These are phyloP conservation scores for Lophochroa leadbeateri DNA, from an alignment of 2,113 vertebrate genomes.

Conservation along the genomic window DNA sequence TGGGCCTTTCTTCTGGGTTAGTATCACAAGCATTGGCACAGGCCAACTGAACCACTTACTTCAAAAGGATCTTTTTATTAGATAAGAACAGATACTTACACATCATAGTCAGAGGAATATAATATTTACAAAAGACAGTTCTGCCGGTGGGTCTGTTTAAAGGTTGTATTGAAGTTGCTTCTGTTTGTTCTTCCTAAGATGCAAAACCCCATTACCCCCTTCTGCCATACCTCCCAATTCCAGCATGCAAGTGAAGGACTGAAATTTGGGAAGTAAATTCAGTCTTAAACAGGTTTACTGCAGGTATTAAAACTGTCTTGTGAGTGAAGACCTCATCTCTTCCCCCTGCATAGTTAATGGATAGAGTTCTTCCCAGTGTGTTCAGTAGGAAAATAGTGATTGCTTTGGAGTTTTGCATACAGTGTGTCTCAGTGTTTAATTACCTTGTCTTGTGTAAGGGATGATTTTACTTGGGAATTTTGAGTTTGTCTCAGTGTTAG, in stretches of 20 bases:
- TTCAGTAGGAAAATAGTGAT: background rate
- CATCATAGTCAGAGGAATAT: background rate
- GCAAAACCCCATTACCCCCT: background rate
- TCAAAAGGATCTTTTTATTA: constrained; percentile 19
- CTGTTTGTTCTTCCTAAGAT: constrained; percentile 16
- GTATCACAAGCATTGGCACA: background rate
- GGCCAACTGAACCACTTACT: background rate
- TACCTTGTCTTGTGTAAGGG: background rate
- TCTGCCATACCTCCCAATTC: background rate
- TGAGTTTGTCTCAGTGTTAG: background rate
- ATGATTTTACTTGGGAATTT: background rate
- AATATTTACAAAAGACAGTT: background rate
- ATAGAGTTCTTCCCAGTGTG: background rate
- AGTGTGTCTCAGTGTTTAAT: background rate
- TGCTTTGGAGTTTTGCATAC: background rate
- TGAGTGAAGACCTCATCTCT: background rate
- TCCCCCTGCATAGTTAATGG: background rate
- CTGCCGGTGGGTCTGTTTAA: background rate
- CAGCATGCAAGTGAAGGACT: background rate
- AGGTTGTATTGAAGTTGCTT: background rate
- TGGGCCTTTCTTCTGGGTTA: background rate
- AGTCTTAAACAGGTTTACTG: background rate
- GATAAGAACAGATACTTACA: constrained; percentile 33
- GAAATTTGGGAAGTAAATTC: background rate
- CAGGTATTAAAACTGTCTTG: background rate